Evolutionary conservation across 2,888 invertebrate genomes (phyloP).

Genomic region (Erebia aethiops): DNA sequence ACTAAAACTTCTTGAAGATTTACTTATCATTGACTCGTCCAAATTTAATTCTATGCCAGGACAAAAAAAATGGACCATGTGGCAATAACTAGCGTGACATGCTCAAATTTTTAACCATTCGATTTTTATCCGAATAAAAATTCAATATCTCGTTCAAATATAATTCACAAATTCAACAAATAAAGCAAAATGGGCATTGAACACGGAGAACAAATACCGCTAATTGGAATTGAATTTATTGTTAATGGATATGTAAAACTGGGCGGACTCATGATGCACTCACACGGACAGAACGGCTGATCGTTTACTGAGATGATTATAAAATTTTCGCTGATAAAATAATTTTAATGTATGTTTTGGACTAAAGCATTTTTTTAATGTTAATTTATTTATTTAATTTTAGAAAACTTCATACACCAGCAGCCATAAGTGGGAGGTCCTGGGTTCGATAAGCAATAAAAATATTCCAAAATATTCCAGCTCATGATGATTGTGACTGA

Average conservation of each 20-base stretch:
- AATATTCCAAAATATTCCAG: too few relatives aligned
- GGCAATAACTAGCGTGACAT: too few relatives aligned
- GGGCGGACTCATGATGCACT: neutral
- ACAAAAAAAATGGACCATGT: too few relatives aligned
- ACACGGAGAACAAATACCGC: conserved; percentile 12
- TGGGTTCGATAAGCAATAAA: too few relatives aligned
- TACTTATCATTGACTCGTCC: neutral
- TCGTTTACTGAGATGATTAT: neutral
- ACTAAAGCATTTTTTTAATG: neutral
- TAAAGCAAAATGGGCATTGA: conserved; percentile 10
- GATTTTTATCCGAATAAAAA: neutral
- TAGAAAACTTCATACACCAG: too few relatives aligned
- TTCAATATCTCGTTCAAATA: conserved; percentile 10
- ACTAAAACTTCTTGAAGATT: too few relatives aligned
- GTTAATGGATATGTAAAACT: conserved; percentile 18
- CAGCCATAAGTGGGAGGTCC: too few relatives aligned
- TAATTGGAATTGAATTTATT: conserved; percentile 16
- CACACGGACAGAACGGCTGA: neutral
- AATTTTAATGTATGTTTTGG: too few relatives aligned
- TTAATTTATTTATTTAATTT: too few relatives aligned
- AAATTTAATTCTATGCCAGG: neutral
- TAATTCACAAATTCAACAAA: conserved; percentile 19
- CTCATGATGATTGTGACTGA: too few relatives aligned
- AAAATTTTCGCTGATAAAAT: neutral
- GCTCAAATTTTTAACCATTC: neutral